These are phyloP conservation scores for Amitus sp. DNA, from an alignment of 2,888 invertebrate species.

Conservation along the genomic window DNA sequence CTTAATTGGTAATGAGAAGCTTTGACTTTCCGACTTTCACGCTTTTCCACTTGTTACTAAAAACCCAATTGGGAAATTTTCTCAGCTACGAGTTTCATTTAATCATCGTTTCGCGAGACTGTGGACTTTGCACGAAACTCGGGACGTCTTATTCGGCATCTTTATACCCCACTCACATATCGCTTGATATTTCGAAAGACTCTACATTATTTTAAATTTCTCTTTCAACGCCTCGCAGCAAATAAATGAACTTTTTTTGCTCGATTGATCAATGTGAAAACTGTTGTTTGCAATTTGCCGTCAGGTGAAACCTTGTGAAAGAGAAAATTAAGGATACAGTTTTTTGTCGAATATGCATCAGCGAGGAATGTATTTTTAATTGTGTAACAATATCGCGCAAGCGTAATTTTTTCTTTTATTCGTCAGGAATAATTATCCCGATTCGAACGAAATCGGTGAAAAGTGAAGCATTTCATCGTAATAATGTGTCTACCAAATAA, in stretches of 20 bases:
- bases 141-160: slow-evolving; percentile 1
- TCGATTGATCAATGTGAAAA: slow-evolving; percentile 15
- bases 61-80: too few relatives aligned
- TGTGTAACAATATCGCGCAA: too few relatives aligned
- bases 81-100: too few relatives aligned
- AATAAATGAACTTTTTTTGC: slow-evolving; percentile 13
- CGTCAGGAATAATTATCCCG: too few relatives aligned
- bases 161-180: slow-evolving; percentile 23
- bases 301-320: slow-evolving; percentile 28
- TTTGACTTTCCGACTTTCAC: too few relatives aligned
- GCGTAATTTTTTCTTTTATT: too few relatives aligned
- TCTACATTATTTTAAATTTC: slow-evolving; percentile 23
- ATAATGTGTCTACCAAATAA: too few relatives aligned
- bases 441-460: too few relatives aligned
- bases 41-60: too few relatives aligned
- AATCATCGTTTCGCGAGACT: too few relatives aligned
- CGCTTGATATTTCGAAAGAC: slow-evolving; percentile 27
- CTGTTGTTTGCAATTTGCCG: slow-evolving; percentile 12
- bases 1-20: too few relatives aligned
- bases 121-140: too few relatives aligned
- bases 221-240: slow-evolving; percentile 17
- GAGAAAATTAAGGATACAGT: slow-evolving; percentile 15
- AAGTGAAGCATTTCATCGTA: not conserved
- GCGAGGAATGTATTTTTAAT: slow-evolving; percentile 17
- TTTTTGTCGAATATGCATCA: not conserved